phyloP scores from a whole-genome alignment of 2,888 invertebrate species.

The Merodon equestris region DNA sequence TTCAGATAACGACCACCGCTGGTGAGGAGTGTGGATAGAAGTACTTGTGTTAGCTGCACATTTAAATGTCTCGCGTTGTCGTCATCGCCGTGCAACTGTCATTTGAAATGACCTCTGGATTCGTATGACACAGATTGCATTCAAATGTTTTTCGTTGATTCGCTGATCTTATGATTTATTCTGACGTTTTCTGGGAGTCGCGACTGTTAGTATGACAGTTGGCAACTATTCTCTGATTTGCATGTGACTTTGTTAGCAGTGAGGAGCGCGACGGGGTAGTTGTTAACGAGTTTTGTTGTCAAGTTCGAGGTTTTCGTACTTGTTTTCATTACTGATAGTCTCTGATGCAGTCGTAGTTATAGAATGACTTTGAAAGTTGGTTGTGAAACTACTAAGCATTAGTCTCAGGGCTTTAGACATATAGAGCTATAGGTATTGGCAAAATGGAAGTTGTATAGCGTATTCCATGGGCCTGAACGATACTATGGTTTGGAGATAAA shows the following conservation, averaged over 20 bases:
- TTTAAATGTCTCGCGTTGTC: constrained; percentile 2
- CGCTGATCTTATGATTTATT: constrained; percentile 38
- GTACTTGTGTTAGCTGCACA: constrained; percentile 6
- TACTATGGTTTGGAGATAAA: too few species aligned
- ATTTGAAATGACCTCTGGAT: constrained; percentile 32
- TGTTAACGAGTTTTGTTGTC: not conserved
- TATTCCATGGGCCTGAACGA: too few species aligned
- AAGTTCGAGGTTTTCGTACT: constrained; percentile 13
- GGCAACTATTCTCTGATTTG: constrained; percentile 28
- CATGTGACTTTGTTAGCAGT: constrained; percentile 35
- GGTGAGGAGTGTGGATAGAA: too few species aligned
- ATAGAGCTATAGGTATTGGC: too few species aligned
- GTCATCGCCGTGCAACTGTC: constrained; percentile 14
- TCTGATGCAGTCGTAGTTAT: too few species aligned
- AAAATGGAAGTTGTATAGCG: too few species aligned
- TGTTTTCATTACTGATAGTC: too few species aligned
- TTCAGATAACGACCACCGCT: constrained; percentile 11
- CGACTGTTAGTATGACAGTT: not conserved
- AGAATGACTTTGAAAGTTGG: too few species aligned
- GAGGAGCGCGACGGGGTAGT: not conserved
- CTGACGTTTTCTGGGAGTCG: constrained; percentile 12
- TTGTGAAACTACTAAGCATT: too few species aligned
- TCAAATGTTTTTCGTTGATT: constrained; percentile 17
- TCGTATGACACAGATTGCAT: constrained; percentile 19
- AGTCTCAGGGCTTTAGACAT: too few species aligned